Percentiles rank a stretch among this genome's conserved stretches.
These are phyloP conservation scores for Manis pentadactyla DNA, from an alignment of 2,797 vertebrate genomes.

Conservation along the genomic window DNA sequence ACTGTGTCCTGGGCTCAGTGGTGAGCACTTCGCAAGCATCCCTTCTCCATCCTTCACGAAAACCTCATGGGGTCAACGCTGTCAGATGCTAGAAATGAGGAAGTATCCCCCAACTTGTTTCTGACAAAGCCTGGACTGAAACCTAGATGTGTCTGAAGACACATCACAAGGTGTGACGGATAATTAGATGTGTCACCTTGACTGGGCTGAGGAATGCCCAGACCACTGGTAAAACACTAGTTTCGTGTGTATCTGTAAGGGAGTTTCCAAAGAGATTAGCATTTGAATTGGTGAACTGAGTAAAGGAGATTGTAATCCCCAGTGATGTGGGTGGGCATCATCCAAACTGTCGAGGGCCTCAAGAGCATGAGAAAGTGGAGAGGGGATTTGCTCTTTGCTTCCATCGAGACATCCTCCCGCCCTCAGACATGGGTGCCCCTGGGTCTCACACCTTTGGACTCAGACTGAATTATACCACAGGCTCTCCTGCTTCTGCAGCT, in stretches of 20 bases:
- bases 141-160: neutral
- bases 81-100: neutral
- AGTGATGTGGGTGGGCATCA: neutral
- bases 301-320: neutral
- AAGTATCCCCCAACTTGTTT: neutral
- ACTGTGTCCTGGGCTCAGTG: neutral
- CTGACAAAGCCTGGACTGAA: neutral
- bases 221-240: neutral
- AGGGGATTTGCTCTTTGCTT: neutral
- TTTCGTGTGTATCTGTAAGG: neutral
- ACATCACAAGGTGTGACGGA: neutral
- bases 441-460: neutral
- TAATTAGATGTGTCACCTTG: neutral
- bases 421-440: accelerated
- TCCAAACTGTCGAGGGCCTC: neutral
- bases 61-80: neutral
- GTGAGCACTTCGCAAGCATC: neutral
- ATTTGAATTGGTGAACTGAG: neutral
- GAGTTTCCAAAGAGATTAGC: neutral
- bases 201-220: neutral
- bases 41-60: neutral
- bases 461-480: neutral
- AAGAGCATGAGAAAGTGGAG: neutral
- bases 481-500: neutral
- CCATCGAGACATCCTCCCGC: neutral